Evolutionary conservation across 1,140 invertebrate genomes (phyloP).

Genomic region (Homalodisca vitripennis): DNA sequence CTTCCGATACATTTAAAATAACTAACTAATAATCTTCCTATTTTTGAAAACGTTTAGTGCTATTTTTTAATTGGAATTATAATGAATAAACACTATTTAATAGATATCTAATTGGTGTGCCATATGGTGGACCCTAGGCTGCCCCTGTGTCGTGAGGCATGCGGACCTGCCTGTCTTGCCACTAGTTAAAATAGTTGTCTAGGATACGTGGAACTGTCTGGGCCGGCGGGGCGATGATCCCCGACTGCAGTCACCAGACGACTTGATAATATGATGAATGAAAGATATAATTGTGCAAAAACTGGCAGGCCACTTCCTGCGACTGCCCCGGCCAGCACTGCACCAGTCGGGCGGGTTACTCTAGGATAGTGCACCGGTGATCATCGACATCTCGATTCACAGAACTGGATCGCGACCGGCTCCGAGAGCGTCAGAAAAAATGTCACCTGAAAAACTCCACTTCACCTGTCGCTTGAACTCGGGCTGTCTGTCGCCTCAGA

Average conservation of each 20-base stretch:
- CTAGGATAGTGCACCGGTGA: background rate
- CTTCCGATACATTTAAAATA: no score
- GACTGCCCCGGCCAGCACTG: background rate
- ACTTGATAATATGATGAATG: constrained; percentile 16
- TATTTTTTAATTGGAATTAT: no score
- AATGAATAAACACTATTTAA: no score
- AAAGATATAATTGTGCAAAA: constrained; percentile 17
- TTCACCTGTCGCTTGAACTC: constrained; percentile 8
- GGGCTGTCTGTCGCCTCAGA: constrained; percentile 7
- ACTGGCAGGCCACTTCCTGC: background rate
- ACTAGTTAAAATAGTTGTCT: constrained; percentile 13
- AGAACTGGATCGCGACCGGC: constrained; percentile 10
- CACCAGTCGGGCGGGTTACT: no score
- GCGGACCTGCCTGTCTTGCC: no score
- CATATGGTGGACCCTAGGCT: no score
- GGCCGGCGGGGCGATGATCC: constrained; percentile 3
- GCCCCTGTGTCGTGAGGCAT: no score
- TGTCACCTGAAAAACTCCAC: background rate
- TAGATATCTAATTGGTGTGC: no score
- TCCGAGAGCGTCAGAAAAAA: background rate
- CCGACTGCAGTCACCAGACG: background rate
- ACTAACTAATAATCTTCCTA: no score
- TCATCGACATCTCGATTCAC: background rate
- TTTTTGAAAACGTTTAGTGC: no score
- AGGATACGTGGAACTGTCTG: background rate